A percentile compares a stretch with the other conserved stretches of the same genome.
These are phyloP conservation scores for Cerastis rubricosa DNA, from an alignment of 2,888 invertebrate species.

Conservation along the genomic window DNA sequence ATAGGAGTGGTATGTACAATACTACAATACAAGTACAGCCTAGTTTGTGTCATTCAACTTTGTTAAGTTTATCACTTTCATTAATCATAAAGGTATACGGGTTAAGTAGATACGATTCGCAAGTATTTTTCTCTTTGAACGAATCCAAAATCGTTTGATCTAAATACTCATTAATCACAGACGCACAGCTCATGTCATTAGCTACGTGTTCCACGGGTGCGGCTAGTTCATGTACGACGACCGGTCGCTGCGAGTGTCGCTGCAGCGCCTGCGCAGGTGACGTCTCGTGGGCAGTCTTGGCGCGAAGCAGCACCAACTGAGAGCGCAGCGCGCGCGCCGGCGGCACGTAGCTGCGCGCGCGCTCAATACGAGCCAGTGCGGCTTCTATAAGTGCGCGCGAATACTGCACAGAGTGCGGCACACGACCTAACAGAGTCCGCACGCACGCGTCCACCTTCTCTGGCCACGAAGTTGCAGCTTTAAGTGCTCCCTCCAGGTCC, in stretches of 20 bases:
- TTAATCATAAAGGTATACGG: conserved; percentile 25
- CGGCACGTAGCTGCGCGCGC: conserved; percentile 56
- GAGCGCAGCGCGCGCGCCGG: conserved; percentile 64
- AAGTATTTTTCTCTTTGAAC: conserved; percentile 71
- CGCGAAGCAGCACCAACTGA: conserved; percentile 64
- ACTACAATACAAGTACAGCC: too few relatives aligned
- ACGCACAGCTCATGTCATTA: conserved; percentile 69
- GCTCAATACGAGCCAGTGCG: conserved; percentile 69
- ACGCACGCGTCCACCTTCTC: conserved; percentile 61
- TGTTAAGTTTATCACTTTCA: too few relatives aligned
- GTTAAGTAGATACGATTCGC: conserved; percentile 65
- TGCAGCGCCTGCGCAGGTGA: background rate
- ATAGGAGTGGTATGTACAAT: too few relatives aligned
- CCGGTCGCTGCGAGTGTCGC: conserved; percentile 6
- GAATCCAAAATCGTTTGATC: conserved; percentile 62
- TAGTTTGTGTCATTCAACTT: too few relatives aligned
- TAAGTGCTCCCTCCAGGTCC: conserved; percentile 30
- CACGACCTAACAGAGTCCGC: conserved; percentile 66
- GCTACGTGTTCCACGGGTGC: conserved; percentile 65
- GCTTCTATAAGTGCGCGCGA: conserved; percentile 70
- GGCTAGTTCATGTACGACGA: conserved; percentile 12
- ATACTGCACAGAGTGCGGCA: conserved; percentile 75
- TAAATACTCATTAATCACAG: conserved; percentile 72
- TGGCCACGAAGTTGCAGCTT: conserved; percentile 37
- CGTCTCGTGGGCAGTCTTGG: background rate